These are phyloP conservation scores for Cynaeus angustus DNA, from an alignment of 2,888 invertebrate genomes.

Conservation along the genomic window DNA sequence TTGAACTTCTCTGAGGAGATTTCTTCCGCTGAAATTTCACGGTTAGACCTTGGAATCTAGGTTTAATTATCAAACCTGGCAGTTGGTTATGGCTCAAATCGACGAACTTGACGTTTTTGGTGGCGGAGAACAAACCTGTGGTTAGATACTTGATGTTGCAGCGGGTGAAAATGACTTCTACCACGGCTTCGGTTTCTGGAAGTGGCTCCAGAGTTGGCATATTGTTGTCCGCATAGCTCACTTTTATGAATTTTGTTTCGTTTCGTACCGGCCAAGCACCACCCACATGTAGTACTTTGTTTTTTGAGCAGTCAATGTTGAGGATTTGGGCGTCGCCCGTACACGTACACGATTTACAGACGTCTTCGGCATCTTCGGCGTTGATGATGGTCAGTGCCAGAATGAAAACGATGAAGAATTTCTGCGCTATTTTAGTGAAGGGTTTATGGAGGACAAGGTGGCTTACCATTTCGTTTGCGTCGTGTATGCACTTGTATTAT, in stretches of 20 bases:
- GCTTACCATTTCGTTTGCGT: background rate
- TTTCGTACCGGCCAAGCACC: conserved; percentile 67
- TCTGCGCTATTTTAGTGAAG: background rate
- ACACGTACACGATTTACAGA: conserved; percentile 27
- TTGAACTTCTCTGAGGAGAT: conserved; percentile 79
- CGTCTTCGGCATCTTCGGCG: background rate
- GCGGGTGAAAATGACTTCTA: conserved; percentile 74
- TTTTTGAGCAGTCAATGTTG: conserved; percentile 47
- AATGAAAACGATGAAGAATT: background rate
- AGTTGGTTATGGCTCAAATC: conserved; percentile 75
- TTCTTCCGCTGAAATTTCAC: conserved; percentile 73
- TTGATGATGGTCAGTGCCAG: background rate
- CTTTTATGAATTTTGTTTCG: conserved; percentile 66
- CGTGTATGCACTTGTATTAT: background rate
- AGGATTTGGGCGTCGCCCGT: conserved; percentile 23
- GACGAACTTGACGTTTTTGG: conserved; percentile 73
- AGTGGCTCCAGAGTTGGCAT: conserved; percentile 66
- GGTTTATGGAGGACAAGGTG: background rate
- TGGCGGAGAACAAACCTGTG: conserved; percentile 73
- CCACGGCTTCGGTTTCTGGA: conserved; percentile 63
- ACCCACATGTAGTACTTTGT: conserved; percentile 23
- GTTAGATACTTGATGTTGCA: conserved; percentile 74
- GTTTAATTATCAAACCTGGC: background rate
- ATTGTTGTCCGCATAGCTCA: conserved; percentile 76
- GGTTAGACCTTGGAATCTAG: conserved; percentile 16